phyloP scores from a whole-genome alignment of 2,113 vertebrate genomes.

The Microcebus ravelobensis region DNA sequence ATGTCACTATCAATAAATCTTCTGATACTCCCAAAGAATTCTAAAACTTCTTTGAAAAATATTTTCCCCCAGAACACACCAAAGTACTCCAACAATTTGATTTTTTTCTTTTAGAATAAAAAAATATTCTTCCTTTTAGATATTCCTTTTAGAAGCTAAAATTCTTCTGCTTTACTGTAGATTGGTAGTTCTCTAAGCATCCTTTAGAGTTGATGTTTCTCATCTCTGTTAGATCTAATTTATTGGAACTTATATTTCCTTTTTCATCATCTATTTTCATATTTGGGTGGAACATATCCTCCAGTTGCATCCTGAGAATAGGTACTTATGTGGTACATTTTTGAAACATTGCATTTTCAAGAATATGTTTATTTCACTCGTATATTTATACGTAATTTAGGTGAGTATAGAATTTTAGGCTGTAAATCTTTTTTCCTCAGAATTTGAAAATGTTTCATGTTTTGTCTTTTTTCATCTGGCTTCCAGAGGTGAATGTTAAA shows the following conservation, averaged over 20 bases:
- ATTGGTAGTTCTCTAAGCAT: not conserved
- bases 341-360: not conserved
- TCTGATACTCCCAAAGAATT: not conserved
- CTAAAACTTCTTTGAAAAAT: slow-evolving; percentile 31
- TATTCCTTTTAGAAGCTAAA: not conserved
- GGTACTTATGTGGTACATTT: not conserved
- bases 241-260: not conserved
- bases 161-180: not conserved
- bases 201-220: not conserved
- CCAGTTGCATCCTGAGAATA: not conserved
- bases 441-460: not conserved
- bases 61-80: not conserved
- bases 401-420: not conserved
- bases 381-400: not conserved
- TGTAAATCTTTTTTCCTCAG: not conserved
- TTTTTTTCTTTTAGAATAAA: not conserved
- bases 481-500: not conserved
- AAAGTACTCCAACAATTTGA: not conserved
- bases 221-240: not conserved
- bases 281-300: not conserved
- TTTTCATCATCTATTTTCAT: not conserved
- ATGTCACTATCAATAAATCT: not conserved
- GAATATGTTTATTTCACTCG: not conserved
- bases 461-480: not conserved
- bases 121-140: not conserved